Percentiles rank a stretch among this genome's conserved stretches.
Conservation (phyloP, 1,140 invertebrate genomes). For the Steinernema khuongi region DNA sequence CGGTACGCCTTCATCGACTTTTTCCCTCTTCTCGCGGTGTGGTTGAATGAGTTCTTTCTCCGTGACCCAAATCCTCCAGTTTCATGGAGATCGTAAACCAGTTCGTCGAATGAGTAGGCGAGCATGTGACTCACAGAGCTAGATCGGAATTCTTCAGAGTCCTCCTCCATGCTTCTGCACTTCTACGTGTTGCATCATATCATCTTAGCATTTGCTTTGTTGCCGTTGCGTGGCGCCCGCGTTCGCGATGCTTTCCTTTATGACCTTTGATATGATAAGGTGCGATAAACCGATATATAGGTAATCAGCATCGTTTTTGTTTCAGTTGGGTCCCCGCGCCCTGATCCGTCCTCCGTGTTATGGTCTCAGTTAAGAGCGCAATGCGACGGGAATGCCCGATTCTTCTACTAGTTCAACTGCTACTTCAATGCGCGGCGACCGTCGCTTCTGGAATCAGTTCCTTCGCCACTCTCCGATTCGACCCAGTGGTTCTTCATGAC, state of each 20-base stretch:
- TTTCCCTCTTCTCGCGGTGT: no score
- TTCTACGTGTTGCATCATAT: not conserved
- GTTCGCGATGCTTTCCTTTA: no score
- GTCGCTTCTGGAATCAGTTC: not conserved
- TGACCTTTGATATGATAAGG: not conserved
- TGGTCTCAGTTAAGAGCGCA: not conserved
- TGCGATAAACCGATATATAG: not conserved
- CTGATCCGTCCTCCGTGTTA: not conserved
- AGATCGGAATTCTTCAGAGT: no score
- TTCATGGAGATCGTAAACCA: no score
- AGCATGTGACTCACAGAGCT: no score
- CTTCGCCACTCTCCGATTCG: not conserved
- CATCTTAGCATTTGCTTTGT: not conserved
- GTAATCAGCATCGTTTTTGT: not conserved
- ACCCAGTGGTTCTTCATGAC: not conserved
- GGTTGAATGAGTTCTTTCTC: no score
- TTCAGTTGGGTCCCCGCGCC: conserved; percentile 1
- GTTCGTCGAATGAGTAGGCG: no score
- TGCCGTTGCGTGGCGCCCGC: no score
- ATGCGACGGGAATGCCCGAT: not conserved
- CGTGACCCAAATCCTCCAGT: no score
- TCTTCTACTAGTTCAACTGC: not conserved
- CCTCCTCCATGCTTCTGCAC: no score
- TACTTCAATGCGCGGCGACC: not conserved
- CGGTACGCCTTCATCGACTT: no score